Evolutionary conservation across 2,888 invertebrate genomes (phyloP), one percentile per base, ranked within the genome.

Genomic region (Atethmia centrago): DNA sequence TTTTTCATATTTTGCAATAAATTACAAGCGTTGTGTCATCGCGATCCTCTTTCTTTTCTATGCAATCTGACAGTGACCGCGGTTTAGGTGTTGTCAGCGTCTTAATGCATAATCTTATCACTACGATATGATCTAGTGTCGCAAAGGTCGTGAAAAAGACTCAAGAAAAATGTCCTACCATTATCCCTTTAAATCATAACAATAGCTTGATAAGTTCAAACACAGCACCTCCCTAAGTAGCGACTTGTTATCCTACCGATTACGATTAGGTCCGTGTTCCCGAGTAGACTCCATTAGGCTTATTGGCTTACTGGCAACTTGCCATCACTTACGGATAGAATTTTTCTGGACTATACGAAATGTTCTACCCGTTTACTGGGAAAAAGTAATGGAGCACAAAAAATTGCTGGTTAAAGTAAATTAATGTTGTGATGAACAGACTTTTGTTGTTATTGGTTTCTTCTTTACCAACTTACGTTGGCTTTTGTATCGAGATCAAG

Each of bases 301-400:
- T 85, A 83, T 83, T 76, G 76, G 71, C 71, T 71, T 72, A 75
- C 72, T 84, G 85, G 83, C 83, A 77, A 64, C 58, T 70, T 62
- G 83, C 83, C 83, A 85, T 83, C 83, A 74, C 83, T 83, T 67
- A 70, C 66, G n/a, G 51, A 63, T 21, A 63, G 69, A 70, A 64
- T 74, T 80, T 80, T 81, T 83, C 80, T 67, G 70, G 63, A 74
- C 80, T 56, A 74, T 74, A 63, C 66, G 59, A 47, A 65, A 59
- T 51, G 59, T 51, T 61, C 25, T 53, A 56, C 36, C 16, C 31
- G n/a, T 45, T 63, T 63, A 49, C 47, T 53, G 1, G 55, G 55
- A 78, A 55, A 63, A 55, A 31, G 56, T 63, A 75, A 63, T 28
- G 16, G 62, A 3, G 14, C 25, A 42, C 31, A 58, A 75, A 62